A percentile compares a stretch with the other conserved stretches of the same genome.
Conservation (phyloP, 2,888 invertebrate genomes). For the Steinernema carpocapsae region DNA sequence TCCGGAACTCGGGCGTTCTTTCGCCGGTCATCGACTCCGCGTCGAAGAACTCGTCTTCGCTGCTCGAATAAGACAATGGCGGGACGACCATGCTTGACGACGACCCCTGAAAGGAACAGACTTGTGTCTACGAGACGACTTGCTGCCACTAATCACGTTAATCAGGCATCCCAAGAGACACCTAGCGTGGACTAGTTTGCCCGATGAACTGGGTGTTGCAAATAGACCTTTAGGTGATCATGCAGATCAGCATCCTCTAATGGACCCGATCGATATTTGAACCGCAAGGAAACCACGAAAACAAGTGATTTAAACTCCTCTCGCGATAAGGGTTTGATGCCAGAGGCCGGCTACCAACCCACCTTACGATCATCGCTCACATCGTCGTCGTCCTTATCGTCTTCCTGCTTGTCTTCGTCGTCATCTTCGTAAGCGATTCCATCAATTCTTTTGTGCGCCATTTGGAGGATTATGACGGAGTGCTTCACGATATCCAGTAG, state of each 20-base stretch:
- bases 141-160: not conserved
- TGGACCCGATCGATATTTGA: constrained; percentile 3
- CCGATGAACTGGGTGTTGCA: not conserved
- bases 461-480: constrained; percentile 82
- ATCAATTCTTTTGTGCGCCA: constrained; percentile 47
- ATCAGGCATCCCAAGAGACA: constrained; percentile 1
- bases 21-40: constrained; percentile 59
- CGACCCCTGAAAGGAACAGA: constrained; percentile 23
- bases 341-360: constrained; percentile 4
- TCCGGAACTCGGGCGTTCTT: constrained; percentile 23
- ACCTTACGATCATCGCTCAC: constrained; percentile 28
- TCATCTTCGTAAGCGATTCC: constrained; percentile 32
- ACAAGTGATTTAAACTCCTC: not conserved
- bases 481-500: constrained; percentile 97
- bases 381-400: constrained; percentile 39
- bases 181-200: too few species aligned
- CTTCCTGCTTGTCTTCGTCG: constrained; percentile 40
- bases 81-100: constrained; percentile 71
- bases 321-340: constrained; percentile 6
- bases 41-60: constrained; percentile 85
- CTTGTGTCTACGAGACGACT: constrained; percentile 11
- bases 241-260: not conserved
- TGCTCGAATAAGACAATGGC: constrained; percentile 94
- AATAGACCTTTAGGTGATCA: not conserved
- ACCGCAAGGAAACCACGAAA: not conserved